Conservation (phyloP, 2,888 invertebrate species). For the Coremacera marginata region DNA sequence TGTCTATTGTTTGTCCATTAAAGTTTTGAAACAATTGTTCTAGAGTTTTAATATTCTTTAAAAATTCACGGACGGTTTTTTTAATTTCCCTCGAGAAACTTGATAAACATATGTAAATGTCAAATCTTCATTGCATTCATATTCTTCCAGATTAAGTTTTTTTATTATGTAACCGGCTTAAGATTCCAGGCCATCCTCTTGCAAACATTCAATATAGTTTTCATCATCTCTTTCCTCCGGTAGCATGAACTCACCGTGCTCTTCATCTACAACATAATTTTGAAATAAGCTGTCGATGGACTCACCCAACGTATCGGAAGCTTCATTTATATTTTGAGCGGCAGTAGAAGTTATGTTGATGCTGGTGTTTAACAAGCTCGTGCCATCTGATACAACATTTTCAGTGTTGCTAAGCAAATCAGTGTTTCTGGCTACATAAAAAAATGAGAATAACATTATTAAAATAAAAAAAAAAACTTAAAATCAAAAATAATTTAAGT, state of each 20-base stretch:
- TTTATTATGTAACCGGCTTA: conserved; percentile 14
- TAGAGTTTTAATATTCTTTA: conserved; percentile 4
- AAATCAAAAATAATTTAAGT: no score
- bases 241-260: not conserved
- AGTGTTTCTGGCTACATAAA: not conserved
- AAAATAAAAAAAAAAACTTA: no score
- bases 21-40: not conserved
- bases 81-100: conserved; percentile 17
- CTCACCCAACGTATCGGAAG: no score
- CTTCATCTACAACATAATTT: not conserved
- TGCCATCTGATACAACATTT: not conserved
- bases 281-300: no score
- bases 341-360: no score
- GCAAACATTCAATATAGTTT: not conserved
- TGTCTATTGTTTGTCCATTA: not conserved
- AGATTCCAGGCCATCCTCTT: conserved; percentile 12
- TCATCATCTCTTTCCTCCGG: not conserved
- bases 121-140: not conserved
- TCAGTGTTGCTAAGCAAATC: not conserved
- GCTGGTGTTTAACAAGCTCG: no score
- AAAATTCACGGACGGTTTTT: conserved; percentile 1
- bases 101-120: conserved; percentile 20
- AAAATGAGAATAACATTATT: not conserved
- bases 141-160: not conserved
- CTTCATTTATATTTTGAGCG: no score